Base-by-base conservation (phyloP, 2,888 invertebrate species). In the Tillus elongatus region DNA sequence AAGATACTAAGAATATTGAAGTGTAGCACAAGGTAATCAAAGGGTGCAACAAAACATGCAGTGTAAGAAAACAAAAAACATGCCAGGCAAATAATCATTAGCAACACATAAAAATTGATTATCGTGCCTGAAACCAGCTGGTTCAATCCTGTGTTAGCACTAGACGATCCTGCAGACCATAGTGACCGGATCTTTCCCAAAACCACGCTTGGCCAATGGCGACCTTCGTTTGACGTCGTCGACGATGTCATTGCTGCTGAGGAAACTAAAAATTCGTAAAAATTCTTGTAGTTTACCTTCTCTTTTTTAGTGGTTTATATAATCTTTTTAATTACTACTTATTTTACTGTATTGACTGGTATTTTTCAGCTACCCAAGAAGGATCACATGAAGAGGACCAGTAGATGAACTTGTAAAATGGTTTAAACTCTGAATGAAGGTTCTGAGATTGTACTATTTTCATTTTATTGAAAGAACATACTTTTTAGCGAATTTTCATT, bases 141-240 rank as follows among this genome's bases (percentile, higher is more conserved):
- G 72, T 87, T 87, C 57, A 88, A 74, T 56, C 87, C 88, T 42
- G 75, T 67, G 64, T 77, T 81, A 42, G 82, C 74, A 47, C 79
- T 77, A 44, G 77, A 79, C 35, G 80, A 75, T 59, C 82, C 82
- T 48, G 79, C 78, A 51, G 79, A 83, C 89, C 89, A 89, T 44
- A 90, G 71, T 30, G 88, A 88, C 59, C 86, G 82, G 67, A 90
- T 88, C 73, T 89, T 88, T 61, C 85, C 85, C 64, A 88, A 78
- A 57, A 88, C 83, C 60, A 84, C 68, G 52, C 81, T 81, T 43
- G 81, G 80, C 84, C 84, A 84, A 52, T 71, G 69, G 41, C 73
- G 68, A 47, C 69, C 65, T 51, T 72, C 72, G 46, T 70, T 69
- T 33, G 68, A 71, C 55, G 62, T 59, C 36, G 63, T 56, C 15